These are phyloP conservation scores for Hiodon tergisus DNA, from an alignment of 2,113 vertebrate genomes.

Conservation along the genomic window DNA sequence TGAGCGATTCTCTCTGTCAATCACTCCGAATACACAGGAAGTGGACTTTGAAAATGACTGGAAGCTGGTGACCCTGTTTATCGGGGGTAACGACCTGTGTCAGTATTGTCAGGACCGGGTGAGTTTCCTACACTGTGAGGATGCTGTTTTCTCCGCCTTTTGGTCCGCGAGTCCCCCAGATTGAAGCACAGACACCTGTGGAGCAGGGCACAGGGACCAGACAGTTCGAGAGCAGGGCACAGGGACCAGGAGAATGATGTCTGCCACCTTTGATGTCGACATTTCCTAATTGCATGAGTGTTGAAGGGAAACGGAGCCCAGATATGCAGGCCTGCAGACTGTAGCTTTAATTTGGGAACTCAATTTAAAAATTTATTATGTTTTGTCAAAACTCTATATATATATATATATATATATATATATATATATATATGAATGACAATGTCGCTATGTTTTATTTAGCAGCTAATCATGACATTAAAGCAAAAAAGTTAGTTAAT, in stretches of 20 bases:
- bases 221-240: neutral
- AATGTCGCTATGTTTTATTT: neutral
- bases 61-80: constrained; percentile 88
- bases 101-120: constrained; percentile 80
- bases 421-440: neutral
- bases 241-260: neutral
- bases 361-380: neutral
- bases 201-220: neutral
- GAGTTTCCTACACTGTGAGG: constrained; percentile 30
- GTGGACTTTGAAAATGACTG: constrained; percentile 82
- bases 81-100: constrained; percentile 85
- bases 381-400: neutral
- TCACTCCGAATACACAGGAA: constrained; percentile 48
- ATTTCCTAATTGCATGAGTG: neutral
- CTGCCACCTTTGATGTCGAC: neutral
- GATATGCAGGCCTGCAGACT: neutral
- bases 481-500: neutral
- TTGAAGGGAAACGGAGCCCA: too few species aligned
- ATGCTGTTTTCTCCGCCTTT: neutral
- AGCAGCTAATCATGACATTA: neutral
- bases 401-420: neutral
- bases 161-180: neutral
- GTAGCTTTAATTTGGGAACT: neutral
- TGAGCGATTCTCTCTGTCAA: neutral
- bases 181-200: neutral